Conservation (phyloP, 2,888 invertebrate genomes). For the Melanophora roralis region DNA sequence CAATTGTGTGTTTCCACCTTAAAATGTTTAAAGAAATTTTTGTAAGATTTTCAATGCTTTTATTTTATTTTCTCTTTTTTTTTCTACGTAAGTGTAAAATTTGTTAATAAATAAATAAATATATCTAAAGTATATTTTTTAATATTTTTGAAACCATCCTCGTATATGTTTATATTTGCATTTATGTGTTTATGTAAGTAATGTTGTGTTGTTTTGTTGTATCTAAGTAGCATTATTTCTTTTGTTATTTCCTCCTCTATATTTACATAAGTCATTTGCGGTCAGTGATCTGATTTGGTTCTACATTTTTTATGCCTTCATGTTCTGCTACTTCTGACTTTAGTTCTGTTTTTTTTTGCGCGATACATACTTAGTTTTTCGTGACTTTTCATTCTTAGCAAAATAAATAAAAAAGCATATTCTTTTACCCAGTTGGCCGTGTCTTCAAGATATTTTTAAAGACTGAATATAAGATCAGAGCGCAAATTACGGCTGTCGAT, state of each 20-base stretch:
- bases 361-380: constrained; percentile 17
- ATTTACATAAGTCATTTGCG: constrained; percentile 64
- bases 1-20: too few relatives aligned
- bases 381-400: constrained; percentile 18
- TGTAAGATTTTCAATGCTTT: too few relatives aligned
- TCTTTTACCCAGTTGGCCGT: too few relatives aligned
- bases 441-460: too few relatives aligned
- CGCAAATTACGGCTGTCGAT: too few relatives aligned
- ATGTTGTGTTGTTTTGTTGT: background rate
- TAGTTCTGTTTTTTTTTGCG: background rate
- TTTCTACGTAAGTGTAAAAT: too few relatives aligned
- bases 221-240: background rate
- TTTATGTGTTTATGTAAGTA: background rate
- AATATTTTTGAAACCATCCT: background rate
- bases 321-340: constrained; percentile 59
- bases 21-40: too few relatives aligned
- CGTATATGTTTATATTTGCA: constrained; percentile 1
- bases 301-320: constrained; percentile 32
- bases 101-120: too few relatives aligned
- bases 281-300: constrained; percentile 72
- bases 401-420: background rate
- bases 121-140: too few relatives aligned
- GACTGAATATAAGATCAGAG: too few relatives aligned
- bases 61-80: too few relatives aligned
- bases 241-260: constrained; percentile 47